A percentile compares a stretch with the other conserved stretches of the same genome.
Evolutionary conservation across 2,888 invertebrate genomes (phyloP).

Genomic region (Sinodicranocentrus sp.): DNA sequence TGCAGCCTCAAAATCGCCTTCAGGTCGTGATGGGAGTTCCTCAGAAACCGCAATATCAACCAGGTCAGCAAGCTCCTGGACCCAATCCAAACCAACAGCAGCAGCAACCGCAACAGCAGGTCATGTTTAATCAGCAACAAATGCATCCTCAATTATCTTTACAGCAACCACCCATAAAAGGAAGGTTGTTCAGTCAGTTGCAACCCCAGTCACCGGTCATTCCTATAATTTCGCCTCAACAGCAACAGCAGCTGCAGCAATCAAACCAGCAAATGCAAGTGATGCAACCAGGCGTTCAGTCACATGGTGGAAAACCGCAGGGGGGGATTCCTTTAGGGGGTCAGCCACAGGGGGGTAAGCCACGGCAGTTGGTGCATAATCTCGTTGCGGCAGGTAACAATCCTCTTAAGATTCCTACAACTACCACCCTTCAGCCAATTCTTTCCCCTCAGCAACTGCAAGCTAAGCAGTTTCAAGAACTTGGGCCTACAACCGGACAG

Average conservation of each 20-base stretch:
- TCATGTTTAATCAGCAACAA: constrained; percentile 59
- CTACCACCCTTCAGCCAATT: constrained; percentile 46
- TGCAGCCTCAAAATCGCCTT: constrained; percentile 54
- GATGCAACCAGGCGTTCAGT: constrained; percentile 53
- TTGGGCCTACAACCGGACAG: constrained; percentile 50
- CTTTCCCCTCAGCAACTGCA: constrained; percentile 43
- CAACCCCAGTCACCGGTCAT: not conserved
- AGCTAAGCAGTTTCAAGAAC: constrained; percentile 52
- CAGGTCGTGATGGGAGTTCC: constrained; percentile 63
- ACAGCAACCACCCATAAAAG: constrained; percentile 4
- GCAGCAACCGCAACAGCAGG: constrained; percentile 19
- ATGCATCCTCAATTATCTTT: constrained; percentile 34
- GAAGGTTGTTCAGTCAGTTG: not conserved
- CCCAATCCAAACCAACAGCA: constrained; percentile 37
- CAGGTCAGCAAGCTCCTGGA: constrained; percentile 35
- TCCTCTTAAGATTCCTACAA: no score
- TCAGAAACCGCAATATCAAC: constrained; percentile 43
- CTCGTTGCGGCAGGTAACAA: no score
- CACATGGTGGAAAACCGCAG: constrained; percentile 10
- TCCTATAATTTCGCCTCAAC: constrained; percentile 3
- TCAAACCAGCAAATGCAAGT: constrained; percentile 48
- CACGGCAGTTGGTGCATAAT: not conserved
- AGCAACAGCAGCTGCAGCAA: constrained; percentile 47
- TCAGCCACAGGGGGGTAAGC: not conserved
- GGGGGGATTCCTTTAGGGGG: not conserved